Evolutionary conservation across 2,113 vertebrate genomes (phyloP).

Genomic region (Mungos mungo): DNA sequence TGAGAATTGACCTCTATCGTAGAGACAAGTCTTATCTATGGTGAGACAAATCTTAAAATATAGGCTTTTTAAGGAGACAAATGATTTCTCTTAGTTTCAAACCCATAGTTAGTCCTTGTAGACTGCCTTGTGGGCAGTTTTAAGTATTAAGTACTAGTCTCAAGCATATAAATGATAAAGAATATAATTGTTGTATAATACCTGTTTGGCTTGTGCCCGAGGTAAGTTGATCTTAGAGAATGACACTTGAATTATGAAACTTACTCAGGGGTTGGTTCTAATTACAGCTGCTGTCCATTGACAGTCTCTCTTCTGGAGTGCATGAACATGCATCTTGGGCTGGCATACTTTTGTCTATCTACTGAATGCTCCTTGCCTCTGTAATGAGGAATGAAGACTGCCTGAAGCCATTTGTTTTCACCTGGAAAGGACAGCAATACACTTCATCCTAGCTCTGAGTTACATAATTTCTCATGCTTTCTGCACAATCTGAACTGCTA

Average conservation of each 20-base stretch:
- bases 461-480: neutral
- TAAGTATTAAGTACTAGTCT: neutral
- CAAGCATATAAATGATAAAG: neutral
- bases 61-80: neutral
- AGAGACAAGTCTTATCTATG: neutral
- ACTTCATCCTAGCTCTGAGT: neutral
- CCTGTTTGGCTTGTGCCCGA: neutral
- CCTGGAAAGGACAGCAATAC: neutral
- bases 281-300: neutral
- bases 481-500: neutral
- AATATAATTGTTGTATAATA: neutral
- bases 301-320: neutral
- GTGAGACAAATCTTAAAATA: neutral
- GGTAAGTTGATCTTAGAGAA: neutral
- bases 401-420: neutral
- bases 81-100: neutral
- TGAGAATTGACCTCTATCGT: neutral
- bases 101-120: neutral
- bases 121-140: neutral
- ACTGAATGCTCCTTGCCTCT: neutral
- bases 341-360: neutral
- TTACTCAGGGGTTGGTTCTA: neutral
- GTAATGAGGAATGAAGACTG: neutral
- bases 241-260: neutral
- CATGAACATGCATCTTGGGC: neutral